Evolutionary conservation across 2,113 vertebrate species (phyloP).

Genomic region (Solea senegalensis): DNA sequence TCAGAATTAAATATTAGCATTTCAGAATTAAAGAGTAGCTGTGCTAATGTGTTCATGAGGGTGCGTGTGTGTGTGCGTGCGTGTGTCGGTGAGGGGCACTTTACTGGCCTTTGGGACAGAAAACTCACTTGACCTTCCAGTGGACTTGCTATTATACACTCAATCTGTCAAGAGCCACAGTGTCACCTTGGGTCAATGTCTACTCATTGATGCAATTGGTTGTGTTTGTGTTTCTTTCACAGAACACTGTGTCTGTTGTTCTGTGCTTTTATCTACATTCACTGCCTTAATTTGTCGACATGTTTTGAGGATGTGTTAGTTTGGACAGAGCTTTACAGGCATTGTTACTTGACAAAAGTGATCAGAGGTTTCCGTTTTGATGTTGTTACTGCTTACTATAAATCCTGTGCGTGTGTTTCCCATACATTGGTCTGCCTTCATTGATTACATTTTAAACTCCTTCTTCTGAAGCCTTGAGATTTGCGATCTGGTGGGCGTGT

Average conservation of each 20-base stretch:
- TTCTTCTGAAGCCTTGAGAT: no score
- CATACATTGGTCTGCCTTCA: background rate
- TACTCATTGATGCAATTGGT: background rate
- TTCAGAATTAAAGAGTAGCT: no score
- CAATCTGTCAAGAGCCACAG: background rate
- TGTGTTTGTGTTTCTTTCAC: background rate
- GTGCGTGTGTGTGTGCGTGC: background rate
- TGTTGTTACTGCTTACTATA: background rate
- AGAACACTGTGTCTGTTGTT: no score
- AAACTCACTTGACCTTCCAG: conserved; percentile 27
- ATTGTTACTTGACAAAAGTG: no score
- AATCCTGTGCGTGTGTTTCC: background rate
- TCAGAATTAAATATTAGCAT: no score
- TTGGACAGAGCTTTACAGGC: no score
- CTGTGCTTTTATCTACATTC: no score
- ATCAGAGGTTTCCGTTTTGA: background rate
- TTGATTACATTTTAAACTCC: background rate
- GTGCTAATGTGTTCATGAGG: conserved; percentile 46
- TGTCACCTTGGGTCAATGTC: background rate
- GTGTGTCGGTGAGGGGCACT: background rate
- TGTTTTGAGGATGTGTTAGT: no score
- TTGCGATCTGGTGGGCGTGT: no score
- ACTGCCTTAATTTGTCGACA: no score
- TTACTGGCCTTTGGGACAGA: conserved; percentile 7
- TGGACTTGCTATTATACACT: background rate